Base-by-base conservation (phyloP, 2,888 invertebrate genomes). In the Luperina testacea region DNA sequence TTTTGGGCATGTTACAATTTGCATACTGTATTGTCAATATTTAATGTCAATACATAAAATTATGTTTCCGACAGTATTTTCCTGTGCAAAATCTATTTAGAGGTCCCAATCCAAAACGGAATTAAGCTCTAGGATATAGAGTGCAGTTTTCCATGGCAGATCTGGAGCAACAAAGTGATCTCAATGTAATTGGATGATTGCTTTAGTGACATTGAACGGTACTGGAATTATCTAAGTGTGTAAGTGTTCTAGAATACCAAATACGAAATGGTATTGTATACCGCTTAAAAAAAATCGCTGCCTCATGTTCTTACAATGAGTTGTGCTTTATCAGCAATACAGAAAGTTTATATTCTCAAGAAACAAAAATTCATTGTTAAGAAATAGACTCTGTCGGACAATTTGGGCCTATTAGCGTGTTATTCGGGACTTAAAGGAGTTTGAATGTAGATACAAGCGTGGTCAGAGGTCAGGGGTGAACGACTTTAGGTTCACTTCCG, bases 181-280 rank as follows among this genome's bases (percentile, higher is more conserved):
- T 84, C 87, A 87, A 86, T 88, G 89, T 92, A 90, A 94, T 92
- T 91, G 91, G 88, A 92, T 91, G 91, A 93, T 93, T 92, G 91
- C 86, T 82, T 84, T 78, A 79, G 82, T 89, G 92, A 91, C 92
- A 93, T 92, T 93, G 91, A 91, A 90, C 78, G 75, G 83, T 75
- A 83, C 75, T 77, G 73, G 78, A 80, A 78, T 78, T 82, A 85
- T 88, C 59, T 87, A 78, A 65, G 79, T 78, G 51, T 69, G 75
- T 67, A 72, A 72, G 72, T 80, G 57, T 64, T 45, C 70, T 63
- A 77, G 65, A 64, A 65, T 72, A 77, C 65, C 68, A 77, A 75
- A 82, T 69, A 68, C 42, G 48, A 76, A 75, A 73, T 75, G 38
- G 68, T 75, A 72, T 76, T 65, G 64, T 71, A 70, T 32, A 69